Conservation (phyloP, 2,797 vertebrate genomes). For the Natrix natrix region DNA sequence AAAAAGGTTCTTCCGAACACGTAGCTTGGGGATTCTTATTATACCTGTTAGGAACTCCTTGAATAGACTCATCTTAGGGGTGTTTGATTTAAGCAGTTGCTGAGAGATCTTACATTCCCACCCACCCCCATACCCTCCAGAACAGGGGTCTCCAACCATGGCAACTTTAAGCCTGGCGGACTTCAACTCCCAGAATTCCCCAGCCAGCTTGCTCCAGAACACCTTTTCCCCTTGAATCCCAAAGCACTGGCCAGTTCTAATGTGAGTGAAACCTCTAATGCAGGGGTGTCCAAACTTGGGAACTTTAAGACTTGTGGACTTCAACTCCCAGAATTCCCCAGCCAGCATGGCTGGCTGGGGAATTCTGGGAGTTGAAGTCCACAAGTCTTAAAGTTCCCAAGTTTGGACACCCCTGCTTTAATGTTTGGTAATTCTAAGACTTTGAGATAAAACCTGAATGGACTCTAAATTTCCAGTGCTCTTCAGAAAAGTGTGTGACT, state of each 20-base stretch:
- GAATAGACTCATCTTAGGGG: neutral
- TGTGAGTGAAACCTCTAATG: neutral
- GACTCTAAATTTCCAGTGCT: neutral
- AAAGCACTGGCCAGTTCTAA: neutral
- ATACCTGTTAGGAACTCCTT: neutral
- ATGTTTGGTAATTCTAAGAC: neutral
- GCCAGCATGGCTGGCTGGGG: too few species aligned
- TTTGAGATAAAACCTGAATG: neutral
- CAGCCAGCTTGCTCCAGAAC: neutral
- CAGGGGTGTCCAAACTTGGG: too few species aligned
- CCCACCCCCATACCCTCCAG: neutral
- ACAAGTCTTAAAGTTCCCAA: too few species aligned
- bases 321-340: too few species aligned
- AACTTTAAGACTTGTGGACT: too few species aligned
- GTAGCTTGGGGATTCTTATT: neutral
- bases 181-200: too few species aligned
- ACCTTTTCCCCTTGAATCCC: neutral
- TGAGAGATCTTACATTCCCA: neutral
- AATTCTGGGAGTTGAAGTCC: too few species aligned
- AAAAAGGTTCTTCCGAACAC: neutral
- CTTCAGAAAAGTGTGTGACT: neutral
- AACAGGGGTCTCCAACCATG: too few species aligned
- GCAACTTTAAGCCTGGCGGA: too few species aligned
- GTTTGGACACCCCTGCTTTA: too few species aligned
- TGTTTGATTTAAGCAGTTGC: neutral